Percentiles rank a stretch among this genome's conserved stretches.
Conservation (phyloP, 2,888 invertebrate genomes). For the Stenchaetothrips biformis region DNA sequence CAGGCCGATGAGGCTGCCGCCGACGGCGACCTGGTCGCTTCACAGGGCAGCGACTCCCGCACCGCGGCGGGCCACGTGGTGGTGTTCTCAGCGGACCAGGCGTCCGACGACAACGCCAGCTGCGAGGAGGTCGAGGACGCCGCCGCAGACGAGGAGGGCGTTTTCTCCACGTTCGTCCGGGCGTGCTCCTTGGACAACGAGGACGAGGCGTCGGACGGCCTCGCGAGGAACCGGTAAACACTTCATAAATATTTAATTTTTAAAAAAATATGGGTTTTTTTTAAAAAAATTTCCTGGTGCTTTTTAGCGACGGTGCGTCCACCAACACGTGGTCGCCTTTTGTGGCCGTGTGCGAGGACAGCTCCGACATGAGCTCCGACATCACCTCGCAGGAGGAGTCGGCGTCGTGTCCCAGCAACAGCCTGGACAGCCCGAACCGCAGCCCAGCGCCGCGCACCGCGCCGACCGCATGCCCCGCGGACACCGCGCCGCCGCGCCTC, state of each 20-base stretch:
- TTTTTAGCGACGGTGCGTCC: neutral
- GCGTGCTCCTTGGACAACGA: neutral
- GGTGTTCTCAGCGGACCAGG: neutral
- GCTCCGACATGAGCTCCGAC: neutral
- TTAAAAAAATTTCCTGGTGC: neutral
- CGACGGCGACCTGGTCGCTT: neutral
- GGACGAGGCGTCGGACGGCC: neutral
- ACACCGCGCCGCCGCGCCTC: neutral
- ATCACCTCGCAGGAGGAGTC: neutral
- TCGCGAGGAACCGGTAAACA: neutral
- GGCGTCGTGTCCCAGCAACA: neutral
- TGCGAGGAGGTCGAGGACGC: neutral
- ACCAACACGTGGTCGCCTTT: neutral
- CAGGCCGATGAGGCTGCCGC: neutral
- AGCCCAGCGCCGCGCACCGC: neutral
- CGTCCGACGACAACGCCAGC: neutral
- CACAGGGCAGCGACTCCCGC: neutral
- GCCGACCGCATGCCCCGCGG: neutral
- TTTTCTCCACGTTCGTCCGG: neutral
- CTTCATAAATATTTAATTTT: too few relatives aligned
- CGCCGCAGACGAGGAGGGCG: neutral
- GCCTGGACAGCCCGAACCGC: neutral
- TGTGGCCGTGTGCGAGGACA: conserved; percentile 8
- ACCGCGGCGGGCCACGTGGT: neutral
- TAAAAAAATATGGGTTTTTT: too few relatives aligned